Evolutionary conservation across 2,888 invertebrate species (phyloP).

Genomic region (Copidosoma aretas): DNA sequence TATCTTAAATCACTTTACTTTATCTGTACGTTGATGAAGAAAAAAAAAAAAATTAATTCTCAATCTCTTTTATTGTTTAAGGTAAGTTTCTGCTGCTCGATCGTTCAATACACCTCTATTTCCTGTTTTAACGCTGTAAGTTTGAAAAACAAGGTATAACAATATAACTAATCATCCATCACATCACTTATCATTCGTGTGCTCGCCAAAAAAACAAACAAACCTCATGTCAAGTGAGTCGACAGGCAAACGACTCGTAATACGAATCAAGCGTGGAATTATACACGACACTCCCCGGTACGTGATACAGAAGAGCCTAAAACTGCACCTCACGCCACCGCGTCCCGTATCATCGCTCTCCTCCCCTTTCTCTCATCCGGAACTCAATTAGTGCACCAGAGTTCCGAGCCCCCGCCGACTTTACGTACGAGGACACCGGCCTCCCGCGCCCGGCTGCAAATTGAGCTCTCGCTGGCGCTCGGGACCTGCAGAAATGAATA

Average conservation of each 20-base stretch:
- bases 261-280: neutral
- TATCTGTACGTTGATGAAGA: too few species aligned
- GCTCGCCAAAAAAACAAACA: too few species aligned
- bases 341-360: neutral
- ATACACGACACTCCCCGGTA: neutral
- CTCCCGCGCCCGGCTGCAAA: neutral
- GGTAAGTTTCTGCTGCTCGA: too few species aligned
- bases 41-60: too few species aligned
- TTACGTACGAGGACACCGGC: neutral
- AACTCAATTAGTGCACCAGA: constrained; percentile 33
- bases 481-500: neutral
- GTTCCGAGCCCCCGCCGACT: constrained; percentile 21
- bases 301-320: neutral
- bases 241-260: neutral
- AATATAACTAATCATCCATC: too few species aligned
- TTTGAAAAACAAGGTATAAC: too few species aligned
- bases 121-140: too few species aligned
- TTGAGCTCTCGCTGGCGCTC: neutral
- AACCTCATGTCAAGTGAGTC: too few species aligned
- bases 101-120: too few species aligned
- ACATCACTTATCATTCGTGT: too few species aligned
- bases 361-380: constrained; percentile 19
- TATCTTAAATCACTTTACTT: too few species aligned
- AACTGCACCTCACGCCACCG: neutral
- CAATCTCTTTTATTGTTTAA: too few species aligned